Evolutionary conservation across 2,797 vertebrate genomes (phyloP).

Genomic region (Sarcophilus harrisii): DNA sequence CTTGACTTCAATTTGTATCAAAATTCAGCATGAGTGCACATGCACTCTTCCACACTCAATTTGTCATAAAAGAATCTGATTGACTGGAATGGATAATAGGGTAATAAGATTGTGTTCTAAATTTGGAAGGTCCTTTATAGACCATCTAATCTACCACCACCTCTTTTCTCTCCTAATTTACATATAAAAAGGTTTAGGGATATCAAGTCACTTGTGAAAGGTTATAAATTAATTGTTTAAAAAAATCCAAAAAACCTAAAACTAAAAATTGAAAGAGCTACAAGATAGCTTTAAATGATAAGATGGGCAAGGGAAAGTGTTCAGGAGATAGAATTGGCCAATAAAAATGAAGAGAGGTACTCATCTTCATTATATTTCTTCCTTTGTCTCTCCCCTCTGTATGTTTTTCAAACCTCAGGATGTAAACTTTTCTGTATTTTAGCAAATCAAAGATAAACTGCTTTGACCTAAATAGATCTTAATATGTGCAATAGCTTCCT

Average conservation of each 20-base stretch:
- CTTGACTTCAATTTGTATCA: too few relatives aligned
- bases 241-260: background rate
- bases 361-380: background rate
- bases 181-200: background rate
- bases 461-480: slow-evolving; percentile 27
- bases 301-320: background rate
- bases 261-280: background rate
- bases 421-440: background rate
- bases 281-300: background rate
- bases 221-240: background rate
- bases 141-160: background rate
- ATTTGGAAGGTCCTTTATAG: background rate
- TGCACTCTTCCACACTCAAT: too few relatives aligned
- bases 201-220: background rate
- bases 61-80: background rate
- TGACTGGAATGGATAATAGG: background rate
- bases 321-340: background rate
- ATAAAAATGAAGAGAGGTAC: background rate
- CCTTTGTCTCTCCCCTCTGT: background rate
- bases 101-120: background rate
- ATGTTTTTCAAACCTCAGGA: background rate
- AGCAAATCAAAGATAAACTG: background rate
- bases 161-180: background rate
- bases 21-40: too few relatives aligned
- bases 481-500: background rate